These are phyloP conservation scores for Hemiprocne comata DNA, from an alignment of 2,113 vertebrate species.

Conservation along the genomic window DNA sequence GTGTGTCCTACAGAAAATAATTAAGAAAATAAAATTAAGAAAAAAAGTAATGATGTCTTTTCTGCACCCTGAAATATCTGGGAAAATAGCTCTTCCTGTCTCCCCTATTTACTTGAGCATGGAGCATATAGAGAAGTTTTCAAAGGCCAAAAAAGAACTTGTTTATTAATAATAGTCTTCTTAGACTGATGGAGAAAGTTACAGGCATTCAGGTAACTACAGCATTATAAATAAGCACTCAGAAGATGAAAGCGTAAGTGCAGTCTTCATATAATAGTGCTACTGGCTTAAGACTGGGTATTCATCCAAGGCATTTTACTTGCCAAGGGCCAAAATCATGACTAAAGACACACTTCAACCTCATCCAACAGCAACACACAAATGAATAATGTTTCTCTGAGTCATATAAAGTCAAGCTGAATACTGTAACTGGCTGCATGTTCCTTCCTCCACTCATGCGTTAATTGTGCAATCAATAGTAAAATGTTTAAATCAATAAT, in stretches of 20 bases:
- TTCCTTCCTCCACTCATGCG: not conserved
- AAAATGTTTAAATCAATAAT: constrained; percentile 29
- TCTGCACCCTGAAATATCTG: not conserved
- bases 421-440: not conserved
- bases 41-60: not conserved
- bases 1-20: not conserved
- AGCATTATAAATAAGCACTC: not conserved
- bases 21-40: not conserved
- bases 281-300: not conserved
- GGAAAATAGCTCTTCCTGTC: not conserved
- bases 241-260: not conserved
- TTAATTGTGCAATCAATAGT: constrained; percentile 17
- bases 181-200: not conserved
- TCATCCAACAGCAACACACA: constrained; percentile 2
- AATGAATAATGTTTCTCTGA: constrained; percentile 15
- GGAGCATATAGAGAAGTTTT: not conserved
- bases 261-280: not conserved
- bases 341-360: not conserved
- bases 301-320: not conserved
- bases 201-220: not conserved
- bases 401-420: not conserved
- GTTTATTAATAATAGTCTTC: not conserved
- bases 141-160: not conserved
- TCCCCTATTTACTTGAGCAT: not conserved
- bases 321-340: not conserved